Evolutionary conservation across 2,888 invertebrate genomes (phyloP).

Genomic region (Macrosoma leucophasiata): DNA sequence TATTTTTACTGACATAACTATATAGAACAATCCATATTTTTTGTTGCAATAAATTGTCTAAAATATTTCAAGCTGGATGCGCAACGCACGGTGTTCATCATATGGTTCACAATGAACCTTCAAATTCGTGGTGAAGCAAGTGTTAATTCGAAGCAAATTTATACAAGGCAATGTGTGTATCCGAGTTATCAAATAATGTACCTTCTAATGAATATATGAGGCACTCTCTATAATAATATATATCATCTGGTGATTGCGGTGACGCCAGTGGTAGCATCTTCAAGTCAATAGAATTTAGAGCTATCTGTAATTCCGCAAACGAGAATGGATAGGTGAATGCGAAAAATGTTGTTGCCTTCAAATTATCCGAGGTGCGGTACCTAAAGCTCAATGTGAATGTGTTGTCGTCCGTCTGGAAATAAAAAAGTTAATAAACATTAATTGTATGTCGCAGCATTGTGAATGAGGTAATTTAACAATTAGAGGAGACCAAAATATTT

Average conservation of each 20-base stretch:
- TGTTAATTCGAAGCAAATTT: too few relatives aligned
- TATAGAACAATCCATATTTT: too few relatives aligned
- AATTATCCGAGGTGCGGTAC: slow-evolving; percentile 81
- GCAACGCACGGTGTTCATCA: too few relatives aligned
- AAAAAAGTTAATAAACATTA: slow-evolving; percentile 2
- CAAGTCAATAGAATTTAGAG: slow-evolving; percentile 80
- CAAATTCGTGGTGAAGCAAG: too few relatives aligned
- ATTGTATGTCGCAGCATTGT: too few relatives aligned
- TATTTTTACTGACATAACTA: too few relatives aligned
- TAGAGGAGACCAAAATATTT: too few relatives aligned
- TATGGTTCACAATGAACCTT: too few relatives aligned
- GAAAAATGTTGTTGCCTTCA: slow-evolving; percentile 85
- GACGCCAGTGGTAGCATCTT: slow-evolving; percentile 67
- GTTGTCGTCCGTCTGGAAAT: slow-evolving; percentile 79
- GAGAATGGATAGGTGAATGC: slow-evolving; percentile 95
- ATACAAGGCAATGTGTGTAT: too few relatives aligned
- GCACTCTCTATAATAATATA: slow-evolving; percentile 90
- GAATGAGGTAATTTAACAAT: too few relatives aligned
- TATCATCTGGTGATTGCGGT: slow-evolving; percentile 74
- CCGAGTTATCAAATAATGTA: slow-evolving; percentile 25
- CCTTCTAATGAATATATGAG: slow-evolving; percentile 86
- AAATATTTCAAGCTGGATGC: too few relatives aligned
- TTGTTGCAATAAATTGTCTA: too few relatives aligned
- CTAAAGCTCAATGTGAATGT: slow-evolving; percentile 85
- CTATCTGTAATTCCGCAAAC: slow-evolving; percentile 86